Evolutionary conservation across 2,113 vertebrate genomes (phyloP).

Genomic region (Callospermophilus lateralis): DNA sequence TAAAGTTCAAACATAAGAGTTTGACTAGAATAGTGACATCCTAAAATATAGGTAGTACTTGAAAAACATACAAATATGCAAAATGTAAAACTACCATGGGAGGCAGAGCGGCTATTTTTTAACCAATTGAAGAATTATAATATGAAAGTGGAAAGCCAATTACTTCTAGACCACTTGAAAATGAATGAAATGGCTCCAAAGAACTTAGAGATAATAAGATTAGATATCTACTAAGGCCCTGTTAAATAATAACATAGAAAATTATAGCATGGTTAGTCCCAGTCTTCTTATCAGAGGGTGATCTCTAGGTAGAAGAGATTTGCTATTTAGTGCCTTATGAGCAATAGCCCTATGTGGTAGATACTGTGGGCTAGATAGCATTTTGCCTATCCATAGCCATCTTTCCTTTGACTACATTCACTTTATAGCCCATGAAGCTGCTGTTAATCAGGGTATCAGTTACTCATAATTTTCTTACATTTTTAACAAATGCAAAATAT

Average conservation of each 20-base stretch:
- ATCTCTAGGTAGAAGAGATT: background rate
- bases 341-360: background rate
- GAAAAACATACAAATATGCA: background rate
- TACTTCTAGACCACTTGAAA: background rate
- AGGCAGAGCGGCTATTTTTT: background rate
- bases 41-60: background rate
- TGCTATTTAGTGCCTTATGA: background rate
- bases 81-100: background rate
- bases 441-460: background rate
- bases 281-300: background rate
- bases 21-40: background rate
- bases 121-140: background rate
- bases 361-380: background rate
- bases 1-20: background rate
- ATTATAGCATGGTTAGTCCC: background rate
- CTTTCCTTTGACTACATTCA: background rate
- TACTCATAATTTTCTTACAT: background rate
- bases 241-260: background rate
- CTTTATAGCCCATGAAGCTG: background rate
- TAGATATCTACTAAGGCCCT: background rate
- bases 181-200: background rate
- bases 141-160: background rate
- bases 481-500: background rate
- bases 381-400: background rate
- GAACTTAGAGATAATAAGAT: background rate